phyloP scores from a whole-genome alignment of 2,113 vertebrate species.

The Mixornis gularis region DNA sequence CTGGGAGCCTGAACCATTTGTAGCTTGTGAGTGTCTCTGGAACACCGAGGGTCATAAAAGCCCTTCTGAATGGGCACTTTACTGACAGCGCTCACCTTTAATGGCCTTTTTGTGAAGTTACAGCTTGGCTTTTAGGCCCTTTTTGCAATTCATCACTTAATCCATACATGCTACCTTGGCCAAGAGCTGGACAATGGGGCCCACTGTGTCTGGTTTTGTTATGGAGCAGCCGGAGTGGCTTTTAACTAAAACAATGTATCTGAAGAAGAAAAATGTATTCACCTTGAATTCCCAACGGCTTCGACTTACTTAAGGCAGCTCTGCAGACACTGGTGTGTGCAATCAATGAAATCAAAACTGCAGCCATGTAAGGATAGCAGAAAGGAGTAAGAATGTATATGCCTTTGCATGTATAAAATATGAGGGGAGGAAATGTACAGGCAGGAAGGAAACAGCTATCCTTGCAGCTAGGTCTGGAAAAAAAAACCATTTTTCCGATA shows the following conservation, averaged over 20 bases:
- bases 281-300: conserved; percentile 36
- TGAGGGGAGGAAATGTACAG: not conserved
- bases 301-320: conserved; percentile 23
- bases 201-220: conserved; percentile 40
- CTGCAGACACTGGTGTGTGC: not conserved
- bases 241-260: conserved; percentile 55
- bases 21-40: not conserved
- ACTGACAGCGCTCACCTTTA: conserved; percentile 49
- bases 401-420: conserved; percentile 1
- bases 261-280: conserved; percentile 41
- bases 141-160: conserved; percentile 63
- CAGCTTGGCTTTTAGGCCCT: conserved; percentile 54
- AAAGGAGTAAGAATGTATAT: not conserved
- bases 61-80: conserved; percentile 54
- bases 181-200: conserved; percentile 41
- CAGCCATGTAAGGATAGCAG: not conserved
- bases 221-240: conserved; percentile 36
- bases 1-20: not conserved
- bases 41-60: conserved; percentile 31
- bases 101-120: conserved; percentile 58
- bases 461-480: not conserved
- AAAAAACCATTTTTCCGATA: not conserved
- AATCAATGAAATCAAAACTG: conserved; percentile 33
- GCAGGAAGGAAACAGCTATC: not conserved
- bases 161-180: conserved; percentile 28